Conservation (phyloP, 2,888 invertebrate genomes). For the Pseudeuparius sepicola region DNA sequence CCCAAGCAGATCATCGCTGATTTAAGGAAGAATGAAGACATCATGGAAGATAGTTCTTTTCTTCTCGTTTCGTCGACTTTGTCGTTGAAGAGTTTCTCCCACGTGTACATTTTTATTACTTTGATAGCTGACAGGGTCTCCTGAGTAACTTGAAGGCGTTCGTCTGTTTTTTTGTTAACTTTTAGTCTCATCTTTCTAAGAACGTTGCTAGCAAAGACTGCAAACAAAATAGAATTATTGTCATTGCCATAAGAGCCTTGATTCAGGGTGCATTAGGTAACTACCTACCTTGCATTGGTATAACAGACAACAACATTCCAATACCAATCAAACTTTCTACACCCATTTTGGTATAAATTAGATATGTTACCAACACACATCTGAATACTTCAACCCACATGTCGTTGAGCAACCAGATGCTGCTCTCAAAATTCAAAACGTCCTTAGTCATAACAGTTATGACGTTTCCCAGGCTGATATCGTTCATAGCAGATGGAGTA, state of each 20-base stretch:
- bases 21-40: slow-evolving; percentile 25
- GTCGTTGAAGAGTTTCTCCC: slow-evolving; percentile 30
- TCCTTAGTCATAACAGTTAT: slow-evolving; percentile 90
- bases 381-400: slow-evolving; percentile 85
- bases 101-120: slow-evolving; percentile 33
- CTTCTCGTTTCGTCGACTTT: slow-evolving; percentile 44
- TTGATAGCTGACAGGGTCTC: slow-evolving; percentile 30
- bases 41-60: slow-evolving; percentile 25
- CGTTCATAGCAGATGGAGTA: slow-evolving; percentile 22
- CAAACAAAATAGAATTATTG: slow-evolving; percentile 17
- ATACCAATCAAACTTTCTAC: slow-evolving; percentile 44
- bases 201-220: slow-evolving; percentile 22
- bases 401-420: slow-evolving; percentile 79
- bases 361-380: slow-evolving; percentile 66
- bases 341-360: slow-evolving; percentile 56
- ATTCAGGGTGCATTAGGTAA: not conserved
- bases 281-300: slow-evolving; percentile 26
- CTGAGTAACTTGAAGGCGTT: slow-evolving; percentile 30
- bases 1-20: slow-evolving; percentile 29
- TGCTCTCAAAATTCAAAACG: slow-evolving; percentile 79
- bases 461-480: slow-evolving; percentile 43
- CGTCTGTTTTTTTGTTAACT: slow-evolving; percentile 32
- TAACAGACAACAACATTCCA: slow-evolving; percentile 36
- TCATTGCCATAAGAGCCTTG: no score
- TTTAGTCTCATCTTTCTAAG: slow-evolving; percentile 24